Evolutionary conservation across 2,113 vertebrate species (phyloP), one percentile per base, ranked within the genome.

Genomic region (Apistogramma diplotaenia): DNA sequence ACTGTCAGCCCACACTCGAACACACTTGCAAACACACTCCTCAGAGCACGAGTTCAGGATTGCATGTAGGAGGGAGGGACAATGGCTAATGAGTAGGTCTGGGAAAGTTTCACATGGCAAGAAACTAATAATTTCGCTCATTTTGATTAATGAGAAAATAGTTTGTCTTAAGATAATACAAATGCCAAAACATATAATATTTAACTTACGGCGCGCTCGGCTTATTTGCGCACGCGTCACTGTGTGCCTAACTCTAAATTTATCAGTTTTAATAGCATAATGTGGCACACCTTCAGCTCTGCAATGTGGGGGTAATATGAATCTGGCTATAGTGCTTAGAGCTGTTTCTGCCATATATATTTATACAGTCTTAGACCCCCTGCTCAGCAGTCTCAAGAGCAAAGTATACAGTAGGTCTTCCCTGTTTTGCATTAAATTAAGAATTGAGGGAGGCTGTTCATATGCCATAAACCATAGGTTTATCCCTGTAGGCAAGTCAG

Each of bases 381-480:
- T 43, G 31, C 61, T 62, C 33, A 18, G 57, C 29, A 61, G 19
- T 79, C 74, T 74, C 70, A 40, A 40, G 46, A 85, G 37, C 19
- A 79, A 89, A 84, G 83, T 76, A 79, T 72, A 58, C 76, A 72
- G 53, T 56, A 35, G 82, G 55, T 77, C 72, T 83, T 71, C 46
- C 74, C 86, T 90, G 31, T 80, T 91, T 93, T 88, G 85, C 85
- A 88, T 93, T 90, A 84, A 86, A 86, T 71, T 61, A 74, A 82
- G 84, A 43, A 33, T 2, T 62, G 75, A 85, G 70, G 23, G 60
- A 87, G 57, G 49, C 49, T 70, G 75, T 79, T 70, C 83, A 65
- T 67, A 74, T 33, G 62, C 54, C 33, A 9, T 35, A 35, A 35
- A 81, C 83, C 35, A 82, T 88, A 91, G 74, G 76, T 90, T 89